A percentile compares a stretch with the other conserved stretches of the same genome.
phyloP scores from a whole-genome alignment of 2,888 invertebrate genomes.

The Octodonta nipae region DNA sequence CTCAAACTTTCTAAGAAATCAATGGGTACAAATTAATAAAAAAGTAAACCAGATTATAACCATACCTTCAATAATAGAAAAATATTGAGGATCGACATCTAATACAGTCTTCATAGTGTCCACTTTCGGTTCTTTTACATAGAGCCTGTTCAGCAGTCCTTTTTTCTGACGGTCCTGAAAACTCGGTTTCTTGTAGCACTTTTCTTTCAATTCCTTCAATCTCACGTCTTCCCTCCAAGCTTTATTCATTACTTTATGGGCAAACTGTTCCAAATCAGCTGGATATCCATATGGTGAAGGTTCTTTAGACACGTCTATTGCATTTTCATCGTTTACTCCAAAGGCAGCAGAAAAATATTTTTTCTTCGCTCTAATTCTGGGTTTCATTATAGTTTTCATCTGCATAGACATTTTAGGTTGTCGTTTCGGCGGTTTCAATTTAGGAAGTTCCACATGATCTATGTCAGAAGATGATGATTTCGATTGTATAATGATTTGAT shows the following conservation, averaged over 20 bases:
- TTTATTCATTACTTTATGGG: slow-evolving; percentile 34
- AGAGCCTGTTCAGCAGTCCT: slow-evolving; percentile 45
- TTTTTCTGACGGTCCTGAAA: slow-evolving; percentile 28
- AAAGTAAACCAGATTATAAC: too few relatives aligned
- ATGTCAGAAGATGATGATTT: slow-evolving; percentile 5
- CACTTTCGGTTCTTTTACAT: slow-evolving; percentile 40
- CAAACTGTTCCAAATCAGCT: slow-evolving; percentile 33
- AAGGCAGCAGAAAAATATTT: slow-evolving; percentile 16
- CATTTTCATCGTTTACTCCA: slow-evolving; percentile 12
- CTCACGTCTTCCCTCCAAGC: slow-evolving; percentile 27
- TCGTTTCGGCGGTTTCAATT: slow-evolving; percentile 1
- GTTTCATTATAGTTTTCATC: slow-evolving; percentile 9
- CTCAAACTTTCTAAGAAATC: too few relatives aligned
- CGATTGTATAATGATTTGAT: slow-evolving; percentile 10
- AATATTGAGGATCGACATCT: slow-evolving; percentile 53
- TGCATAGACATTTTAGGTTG: slow-evolving; percentile 4
- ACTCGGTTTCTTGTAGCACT: slow-evolving; percentile 28
- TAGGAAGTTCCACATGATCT: slow-evolving; percentile 3
- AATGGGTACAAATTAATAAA: too few relatives aligned
- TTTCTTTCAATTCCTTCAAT: slow-evolving; percentile 24
- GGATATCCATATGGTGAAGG: slow-evolving; percentile 36
- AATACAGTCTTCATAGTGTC: slow-evolving; percentile 43
- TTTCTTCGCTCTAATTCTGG: slow-evolving; percentile 8
- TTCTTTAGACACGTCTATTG: slow-evolving; percentile 21
- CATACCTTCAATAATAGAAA: slow-evolving; percentile 42